Conservation (phyloP, 2,888 invertebrate species). For the Lypha dubia region DNA sequence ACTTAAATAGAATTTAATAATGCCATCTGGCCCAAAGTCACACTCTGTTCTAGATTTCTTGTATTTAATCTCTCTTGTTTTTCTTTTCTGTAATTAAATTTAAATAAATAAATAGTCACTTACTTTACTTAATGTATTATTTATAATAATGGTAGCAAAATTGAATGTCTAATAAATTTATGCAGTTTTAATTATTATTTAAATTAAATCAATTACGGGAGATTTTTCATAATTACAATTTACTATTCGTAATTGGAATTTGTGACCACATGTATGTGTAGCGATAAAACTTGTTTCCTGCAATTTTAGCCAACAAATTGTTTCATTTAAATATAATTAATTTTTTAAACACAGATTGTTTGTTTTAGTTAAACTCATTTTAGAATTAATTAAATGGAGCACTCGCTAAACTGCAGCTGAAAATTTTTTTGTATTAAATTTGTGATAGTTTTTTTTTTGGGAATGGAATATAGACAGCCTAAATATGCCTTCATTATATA, state of each 20-base stretch:
- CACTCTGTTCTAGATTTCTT: neutral
- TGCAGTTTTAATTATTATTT: conserved; percentile 64
- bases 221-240: conserved; percentile 57
- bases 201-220: conserved; percentile 37
- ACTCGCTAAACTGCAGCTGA: neutral
- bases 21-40: conserved; percentile 22
- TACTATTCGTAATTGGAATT: conserved; percentile 59
- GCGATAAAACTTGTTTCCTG: conserved; percentile 48
- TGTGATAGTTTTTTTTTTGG: too few species aligned
- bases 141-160: conserved; percentile 11
- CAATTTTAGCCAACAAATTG: conserved; percentile 36
- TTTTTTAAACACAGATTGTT: conserved; percentile 1
- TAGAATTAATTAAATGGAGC: neutral
- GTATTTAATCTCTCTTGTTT: neutral
- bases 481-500: too few species aligned
- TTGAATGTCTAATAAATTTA: conserved; percentile 36
- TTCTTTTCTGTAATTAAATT: conserved; percentile 30
- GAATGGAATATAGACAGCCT: too few species aligned
- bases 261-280: conserved; percentile 38
- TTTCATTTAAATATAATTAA: conserved; percentile 26
- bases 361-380: neutral
- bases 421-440: too few species aligned
- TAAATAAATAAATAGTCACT: conserved; percentile 39
- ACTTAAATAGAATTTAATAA: too few species aligned
- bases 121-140: conserved; percentile 24